Evolutionary conservation across 1,140 invertebrate genomes (phyloP), one percentile per base, ranked within the genome.

Genomic region (Pantala flavescens): DNA sequence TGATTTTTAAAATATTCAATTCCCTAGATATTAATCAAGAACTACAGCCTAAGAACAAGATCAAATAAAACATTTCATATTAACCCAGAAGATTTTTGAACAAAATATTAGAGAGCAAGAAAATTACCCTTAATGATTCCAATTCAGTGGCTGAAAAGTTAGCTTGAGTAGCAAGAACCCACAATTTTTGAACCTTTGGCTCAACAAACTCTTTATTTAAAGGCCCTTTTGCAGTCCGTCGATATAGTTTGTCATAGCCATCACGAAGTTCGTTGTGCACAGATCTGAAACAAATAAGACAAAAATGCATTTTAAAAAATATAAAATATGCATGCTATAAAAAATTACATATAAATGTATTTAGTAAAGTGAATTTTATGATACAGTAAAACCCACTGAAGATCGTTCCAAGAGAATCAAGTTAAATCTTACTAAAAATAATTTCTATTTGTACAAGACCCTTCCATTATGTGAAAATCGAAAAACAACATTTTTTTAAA

Each of bases 131-230:
- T 70, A 98, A 85, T 3, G 94, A 95, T 76, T 89, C 87, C 11
- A 97, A 82, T 85, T 97, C 94, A 77, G 91, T 87, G 7, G 87
- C 82, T 63, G 89, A 89, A 81, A 97, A 97, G 81, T 94, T 91
- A 28, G 88, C 88, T 76, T 90, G 86, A 16, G 90, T 79, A 0
- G 94, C 95, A 71, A 93, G 83, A 77, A 88, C 88, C 95, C 95
- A 98, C 36, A 98, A 83, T 7, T 89, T 90, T 82, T 94, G 90
- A 2, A 97, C 94, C 84, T 94, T 93, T 0, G 91, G 91, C 80
- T 97, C 94, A 23, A 93, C 86, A 82, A 98, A 97, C 77, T 96
- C 93, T 80, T 88, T 89, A 77, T 90, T 91, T 75, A 89, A 88
- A 0, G 91, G 91, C 23, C 91, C 90, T 82, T 87, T 88, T 14